These are phyloP conservation scores for Apamea crenata DNA, from an alignment of 2,888 invertebrate species.

Conservation along the genomic window DNA sequence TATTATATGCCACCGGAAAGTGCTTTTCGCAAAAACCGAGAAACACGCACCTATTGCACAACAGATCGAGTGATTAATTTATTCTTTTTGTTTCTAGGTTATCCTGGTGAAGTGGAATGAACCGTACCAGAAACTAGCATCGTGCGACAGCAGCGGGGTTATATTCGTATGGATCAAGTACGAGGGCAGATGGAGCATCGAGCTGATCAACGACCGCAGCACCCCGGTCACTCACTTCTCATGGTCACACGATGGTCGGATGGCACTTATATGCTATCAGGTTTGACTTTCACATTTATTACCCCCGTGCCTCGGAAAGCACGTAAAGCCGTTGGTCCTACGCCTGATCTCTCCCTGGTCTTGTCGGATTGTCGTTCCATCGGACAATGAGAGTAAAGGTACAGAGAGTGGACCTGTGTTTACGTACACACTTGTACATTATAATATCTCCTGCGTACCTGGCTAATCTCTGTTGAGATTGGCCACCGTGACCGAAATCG, in stretches of 20 bases:
- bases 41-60: background rate
- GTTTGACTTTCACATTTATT: constrained; percentile 79
- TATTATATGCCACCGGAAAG: background rate
- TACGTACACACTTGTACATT: too few species aligned
- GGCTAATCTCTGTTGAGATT: too few species aligned
- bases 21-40: background rate
- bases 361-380: too few species aligned
- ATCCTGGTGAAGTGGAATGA: constrained; percentile 99
- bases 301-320: too few species aligned
- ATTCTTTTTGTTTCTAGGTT: constrained; percentile 90
- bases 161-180: constrained; percentile 99
- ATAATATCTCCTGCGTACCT: too few species aligned
- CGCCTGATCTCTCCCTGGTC: too few species aligned
- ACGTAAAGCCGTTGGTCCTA: too few species aligned
- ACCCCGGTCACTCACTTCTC: constrained; percentile 99
- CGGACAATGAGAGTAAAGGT: too few species aligned
- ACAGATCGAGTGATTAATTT: background rate
- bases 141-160: constrained; percentile 99
- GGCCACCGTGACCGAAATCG: too few species aligned
- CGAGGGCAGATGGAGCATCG: constrained; percentile 99
- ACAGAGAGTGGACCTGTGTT: too few species aligned
- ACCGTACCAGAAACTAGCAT: constrained; percentile 99
- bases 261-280: constrained; percentile 99
- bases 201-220: constrained; percentile 99
- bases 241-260: constrained; percentile 99